A percentile compares a stretch with the other conserved stretches of the same genome.
These are phyloP conservation scores for Pan paniscus DNA, from an alignment of 2,113 vertebrate species.

Conservation along the genomic window DNA sequence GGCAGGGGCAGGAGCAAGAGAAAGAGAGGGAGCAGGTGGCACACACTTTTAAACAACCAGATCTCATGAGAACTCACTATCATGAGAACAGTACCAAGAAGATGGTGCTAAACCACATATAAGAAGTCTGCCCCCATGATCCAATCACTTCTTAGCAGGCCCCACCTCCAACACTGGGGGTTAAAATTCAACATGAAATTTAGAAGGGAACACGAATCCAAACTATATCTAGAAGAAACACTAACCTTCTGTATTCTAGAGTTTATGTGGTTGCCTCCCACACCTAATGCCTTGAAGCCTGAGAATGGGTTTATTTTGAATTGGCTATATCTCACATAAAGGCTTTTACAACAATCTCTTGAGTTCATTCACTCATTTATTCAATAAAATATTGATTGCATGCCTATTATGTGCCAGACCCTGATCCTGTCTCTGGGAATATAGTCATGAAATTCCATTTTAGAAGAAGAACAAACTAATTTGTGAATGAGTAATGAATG, in stretches of 20 bases:
- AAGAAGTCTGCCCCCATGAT: no score
- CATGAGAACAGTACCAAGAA: no score
- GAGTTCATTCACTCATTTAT: neutral
- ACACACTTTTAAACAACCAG: no score
- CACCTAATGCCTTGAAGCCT: rapidly evolving
- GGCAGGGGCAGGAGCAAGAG: neutral
- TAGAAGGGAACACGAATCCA: no score
- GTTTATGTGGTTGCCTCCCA: rapidly evolving
- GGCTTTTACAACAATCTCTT: neutral
- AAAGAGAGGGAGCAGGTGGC: neutral
- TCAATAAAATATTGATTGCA: neutral
- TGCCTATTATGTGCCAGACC: neutral
- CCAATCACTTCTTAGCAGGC: no score
- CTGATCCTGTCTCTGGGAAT: neutral
- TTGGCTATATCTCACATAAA: neutral
- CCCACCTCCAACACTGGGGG: no score
- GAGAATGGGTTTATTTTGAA: neutral
- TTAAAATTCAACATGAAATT: no score
- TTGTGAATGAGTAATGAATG: neutral
- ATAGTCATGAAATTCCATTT: neutral
- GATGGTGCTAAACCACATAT: no score
- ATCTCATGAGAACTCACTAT: no score
- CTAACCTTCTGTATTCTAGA: no score
- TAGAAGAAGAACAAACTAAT: neutral
- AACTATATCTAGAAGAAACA: no score